These are phyloP conservation scores for Tetramorium alpestre DNA, from an alignment of 1,140 invertebrate species.

Conservation along the genomic window DNA sequence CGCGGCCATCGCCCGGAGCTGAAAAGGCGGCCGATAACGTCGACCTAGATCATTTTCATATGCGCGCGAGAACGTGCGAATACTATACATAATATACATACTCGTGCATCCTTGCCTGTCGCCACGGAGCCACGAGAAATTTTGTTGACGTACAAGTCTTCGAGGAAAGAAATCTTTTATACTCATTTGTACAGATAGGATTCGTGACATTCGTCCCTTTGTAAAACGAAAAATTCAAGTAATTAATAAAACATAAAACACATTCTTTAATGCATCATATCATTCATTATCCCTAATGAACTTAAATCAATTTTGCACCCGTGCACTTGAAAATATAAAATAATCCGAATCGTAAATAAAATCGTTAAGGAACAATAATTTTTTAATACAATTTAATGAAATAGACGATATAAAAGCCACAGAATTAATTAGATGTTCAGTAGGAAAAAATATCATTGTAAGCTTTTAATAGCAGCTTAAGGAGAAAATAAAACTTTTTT, in stretches of 20 bases:
- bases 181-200: conserved; percentile 46
- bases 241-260: too few species aligned
- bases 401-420: background rate
- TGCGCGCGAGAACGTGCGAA: conserved; percentile 50
- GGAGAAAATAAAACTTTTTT: background rate
- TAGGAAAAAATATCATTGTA: background rate
- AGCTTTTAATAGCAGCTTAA: background rate
- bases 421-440: background rate
- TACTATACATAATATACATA: conserved; percentile 25
- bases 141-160: conserved; percentile 54
- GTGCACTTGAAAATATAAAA: background rate
- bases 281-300: background rate
- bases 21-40: conserved; percentile 58
- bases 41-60: conserved; percentile 56
- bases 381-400: background rate
- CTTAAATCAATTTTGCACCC: background rate
- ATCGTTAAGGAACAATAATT: background rate
- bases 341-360: background rate
- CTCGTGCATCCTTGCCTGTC: background rate
- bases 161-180: conserved; percentile 58
- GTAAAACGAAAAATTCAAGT: background rate
- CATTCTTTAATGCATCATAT: background rate
- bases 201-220: background rate
- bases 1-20: conserved; percentile 43
- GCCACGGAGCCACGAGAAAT: conserved; percentile 33